Conservation (phyloP, 1,140 invertebrate species). For the Ylistrum balloti region DNA sequence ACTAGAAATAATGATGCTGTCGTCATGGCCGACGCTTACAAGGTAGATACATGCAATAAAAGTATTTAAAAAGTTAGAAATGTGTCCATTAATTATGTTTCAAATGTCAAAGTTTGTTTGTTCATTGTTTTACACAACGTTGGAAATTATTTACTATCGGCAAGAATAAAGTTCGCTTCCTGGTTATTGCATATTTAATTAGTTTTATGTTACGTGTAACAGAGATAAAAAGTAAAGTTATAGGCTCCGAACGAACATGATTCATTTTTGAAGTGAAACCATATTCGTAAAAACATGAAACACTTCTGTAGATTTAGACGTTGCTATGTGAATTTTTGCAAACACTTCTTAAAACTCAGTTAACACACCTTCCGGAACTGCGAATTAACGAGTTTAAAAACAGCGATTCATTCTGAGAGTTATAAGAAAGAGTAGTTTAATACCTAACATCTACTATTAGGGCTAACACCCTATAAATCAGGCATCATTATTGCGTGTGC, state of each 20-base stretch:
- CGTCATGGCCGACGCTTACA: too few species aligned
- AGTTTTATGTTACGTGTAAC: neutral
- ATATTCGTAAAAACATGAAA: slow-evolving; percentile 30
- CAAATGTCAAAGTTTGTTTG: neutral
- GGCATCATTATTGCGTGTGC: neutral
- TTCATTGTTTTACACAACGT: neutral
- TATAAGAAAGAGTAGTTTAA: slow-evolving; percentile 36
- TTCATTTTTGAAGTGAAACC: slow-evolving; percentile 39
- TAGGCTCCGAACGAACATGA: neutral
- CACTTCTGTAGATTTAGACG: neutral
- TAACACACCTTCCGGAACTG: neutral
- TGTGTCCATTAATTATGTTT: neutral
- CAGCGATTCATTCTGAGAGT: neutral
- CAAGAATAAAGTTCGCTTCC: neutral
- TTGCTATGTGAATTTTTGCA: slow-evolving; percentile 2
- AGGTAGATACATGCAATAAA: too few species aligned
- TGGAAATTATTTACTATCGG: neutral
- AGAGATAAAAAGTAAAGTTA: neutral
- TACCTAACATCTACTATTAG: neutral
- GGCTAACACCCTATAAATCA: slow-evolving; percentile 27
- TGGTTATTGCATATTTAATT: neutral
- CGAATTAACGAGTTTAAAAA: slow-evolving; percentile 26
- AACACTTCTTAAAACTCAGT: slow-evolving; percentile 19
- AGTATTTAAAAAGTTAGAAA: neutral
- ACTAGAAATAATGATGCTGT: neutral